Evolutionary conservation across 2,113 vertebrate species (phyloP).

Genomic region (Campylorhamphus procurvoides): DNA sequence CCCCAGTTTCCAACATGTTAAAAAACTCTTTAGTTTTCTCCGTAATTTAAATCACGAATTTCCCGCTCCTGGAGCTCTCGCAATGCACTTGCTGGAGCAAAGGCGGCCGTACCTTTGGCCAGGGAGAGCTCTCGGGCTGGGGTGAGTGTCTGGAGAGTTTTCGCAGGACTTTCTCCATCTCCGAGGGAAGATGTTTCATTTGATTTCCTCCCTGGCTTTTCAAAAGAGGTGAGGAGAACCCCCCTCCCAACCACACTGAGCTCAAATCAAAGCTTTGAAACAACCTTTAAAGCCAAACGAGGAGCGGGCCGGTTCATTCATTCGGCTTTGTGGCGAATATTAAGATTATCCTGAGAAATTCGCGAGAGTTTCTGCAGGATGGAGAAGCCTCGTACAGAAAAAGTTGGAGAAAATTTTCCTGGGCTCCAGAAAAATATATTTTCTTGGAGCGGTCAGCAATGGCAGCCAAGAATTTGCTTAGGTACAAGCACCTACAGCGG

Average conservation of each 20-base stretch:
- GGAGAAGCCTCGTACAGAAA: not conserved
- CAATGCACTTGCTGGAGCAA: constrained; percentile 12
- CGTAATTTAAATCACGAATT: not conserved
- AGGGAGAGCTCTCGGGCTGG: not conserved
- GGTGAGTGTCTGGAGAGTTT: not conserved
- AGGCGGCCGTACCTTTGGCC: not conserved
- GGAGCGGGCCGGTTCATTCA: not conserved
- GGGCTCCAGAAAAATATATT: not conserved
- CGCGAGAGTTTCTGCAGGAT: not conserved
- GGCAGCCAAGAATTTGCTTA: not conserved
- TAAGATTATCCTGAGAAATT: not conserved
- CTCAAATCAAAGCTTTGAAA: not conserved
- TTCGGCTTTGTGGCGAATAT: not conserved
- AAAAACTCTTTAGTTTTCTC: not conserved
- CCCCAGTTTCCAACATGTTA: not conserved
- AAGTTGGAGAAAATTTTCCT: not conserved
- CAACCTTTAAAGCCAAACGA: not conserved
- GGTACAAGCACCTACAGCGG: not conserved
- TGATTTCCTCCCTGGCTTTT: not conserved
- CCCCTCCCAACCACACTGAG: not conserved
- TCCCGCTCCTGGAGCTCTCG: not conserved
- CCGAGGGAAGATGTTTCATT: not conserved
- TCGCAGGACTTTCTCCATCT: not conserved
- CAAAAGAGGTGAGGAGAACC: not conserved
- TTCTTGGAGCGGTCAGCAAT: not conserved